phyloP scores from a whole-genome alignment of 1,140 invertebrate genomes.

The Sminthurides bifidus region DNA sequence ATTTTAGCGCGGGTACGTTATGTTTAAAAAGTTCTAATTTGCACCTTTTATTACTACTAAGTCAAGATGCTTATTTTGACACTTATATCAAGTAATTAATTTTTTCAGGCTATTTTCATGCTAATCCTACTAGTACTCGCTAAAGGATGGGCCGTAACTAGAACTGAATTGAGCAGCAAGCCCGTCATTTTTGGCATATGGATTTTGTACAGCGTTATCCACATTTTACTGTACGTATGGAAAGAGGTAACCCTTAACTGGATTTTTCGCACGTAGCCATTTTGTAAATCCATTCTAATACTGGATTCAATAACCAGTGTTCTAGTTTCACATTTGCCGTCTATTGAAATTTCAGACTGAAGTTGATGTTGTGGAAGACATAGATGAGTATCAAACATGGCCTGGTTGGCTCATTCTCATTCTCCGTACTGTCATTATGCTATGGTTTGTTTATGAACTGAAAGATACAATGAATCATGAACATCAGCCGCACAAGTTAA shows the following conservation, averaged over 20 bases:
- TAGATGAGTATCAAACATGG: conserved; percentile 94
- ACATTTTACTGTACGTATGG: conserved; percentile 87
- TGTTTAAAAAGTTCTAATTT: not conserved
- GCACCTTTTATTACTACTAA: not conserved
- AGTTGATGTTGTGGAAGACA: conserved; percentile 89
- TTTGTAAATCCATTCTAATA: too few relatives aligned
- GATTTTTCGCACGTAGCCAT: not conserved
- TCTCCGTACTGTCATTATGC: conserved; percentile 76
- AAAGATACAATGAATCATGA: conserved; percentile 78
- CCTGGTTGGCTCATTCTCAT: conserved; percentile 85
- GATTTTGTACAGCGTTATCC: conserved; percentile 79
- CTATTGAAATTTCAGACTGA: conserved; percentile 56
- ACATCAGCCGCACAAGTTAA: conserved; percentile 76
- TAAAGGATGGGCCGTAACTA: conserved; percentile 93
- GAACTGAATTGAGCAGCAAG: conserved; percentile 72
- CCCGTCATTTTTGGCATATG: conserved; percentile 78
- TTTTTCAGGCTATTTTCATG: conserved; percentile 80
- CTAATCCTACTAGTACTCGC: conserved; percentile 81
- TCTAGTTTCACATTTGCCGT: not conserved
- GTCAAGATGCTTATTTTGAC: not conserved
- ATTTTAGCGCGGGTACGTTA: conserved; percentile 67
- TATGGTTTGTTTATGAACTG: conserved; percentile 89
- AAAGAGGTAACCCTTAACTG: conserved; percentile 59
- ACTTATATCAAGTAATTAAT: conserved; percentile 8
- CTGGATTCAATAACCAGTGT: too few relatives aligned